Evolutionary conservation across 2,113 vertebrate species (phyloP).

Genomic region (Jacana jacana): DNA sequence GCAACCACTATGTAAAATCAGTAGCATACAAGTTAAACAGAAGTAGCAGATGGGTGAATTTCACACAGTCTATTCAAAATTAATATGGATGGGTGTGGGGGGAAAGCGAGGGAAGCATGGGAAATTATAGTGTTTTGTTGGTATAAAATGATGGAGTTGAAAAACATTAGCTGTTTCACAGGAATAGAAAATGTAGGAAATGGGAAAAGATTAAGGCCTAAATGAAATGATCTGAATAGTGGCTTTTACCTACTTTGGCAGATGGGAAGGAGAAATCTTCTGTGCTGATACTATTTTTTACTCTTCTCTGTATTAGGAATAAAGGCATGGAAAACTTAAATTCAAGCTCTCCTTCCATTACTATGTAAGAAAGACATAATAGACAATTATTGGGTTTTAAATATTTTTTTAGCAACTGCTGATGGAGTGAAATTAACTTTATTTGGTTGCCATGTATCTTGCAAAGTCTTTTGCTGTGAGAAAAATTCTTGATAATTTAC

Average conservation of each 20-base stretch:
- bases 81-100: neutral
- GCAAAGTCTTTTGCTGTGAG: neutral
- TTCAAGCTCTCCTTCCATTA: neutral
- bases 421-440: neutral
- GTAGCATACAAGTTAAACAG: conserved; percentile 27
- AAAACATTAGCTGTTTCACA: conserved; percentile 37
- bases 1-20: conserved; percentile 33
- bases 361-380: neutral
- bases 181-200: conserved; percentile 26
- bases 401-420: neutral
- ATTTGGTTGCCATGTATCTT: neutral
- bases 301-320: neutral
- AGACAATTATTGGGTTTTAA: neutral
- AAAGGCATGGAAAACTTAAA: neutral
- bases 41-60: conserved; percentile 62
- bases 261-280: neutral
- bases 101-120: neutral
- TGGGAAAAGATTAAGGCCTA: neutral
- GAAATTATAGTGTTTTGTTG: conserved; percentile 46
- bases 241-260: neutral
- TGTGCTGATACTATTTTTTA: neutral
- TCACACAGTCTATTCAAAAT: conserved; percentile 38
- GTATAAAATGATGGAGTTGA: conserved; percentile 8
- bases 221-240: neutral
- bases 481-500: neutral